Conservation (phyloP, 2,797 vertebrate species). For the Buceros bicornis region DNA sequence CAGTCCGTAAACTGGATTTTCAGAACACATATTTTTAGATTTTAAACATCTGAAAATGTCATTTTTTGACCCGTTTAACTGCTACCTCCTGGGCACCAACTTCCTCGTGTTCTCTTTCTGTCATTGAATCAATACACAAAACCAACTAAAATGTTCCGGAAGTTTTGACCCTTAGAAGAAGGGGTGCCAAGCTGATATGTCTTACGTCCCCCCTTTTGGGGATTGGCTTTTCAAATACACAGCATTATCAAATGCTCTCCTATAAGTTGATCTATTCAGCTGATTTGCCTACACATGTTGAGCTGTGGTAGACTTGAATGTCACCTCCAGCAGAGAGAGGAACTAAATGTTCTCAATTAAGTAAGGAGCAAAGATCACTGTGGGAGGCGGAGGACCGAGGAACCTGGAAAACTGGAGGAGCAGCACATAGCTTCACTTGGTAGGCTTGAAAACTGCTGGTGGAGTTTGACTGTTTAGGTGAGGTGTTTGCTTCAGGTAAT, state of each 20-base stretch:
- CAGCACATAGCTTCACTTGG: background rate
- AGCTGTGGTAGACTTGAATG: background rate
- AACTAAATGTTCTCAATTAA: background rate
- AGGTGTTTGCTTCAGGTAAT: background rate
- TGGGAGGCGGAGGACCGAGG: background rate
- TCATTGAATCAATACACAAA: background rate
- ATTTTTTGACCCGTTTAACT: background rate
- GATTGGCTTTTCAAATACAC: background rate
- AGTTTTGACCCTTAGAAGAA: background rate
- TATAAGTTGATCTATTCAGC: rapidly evolving
- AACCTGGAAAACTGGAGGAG: background rate
- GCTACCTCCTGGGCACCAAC: background rate
- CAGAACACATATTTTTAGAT: background rate
- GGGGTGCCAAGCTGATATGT: background rate
- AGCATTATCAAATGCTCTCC: background rate
- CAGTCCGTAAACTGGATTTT: background rate
- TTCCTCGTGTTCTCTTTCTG: background rate
- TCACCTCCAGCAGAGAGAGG: background rate
- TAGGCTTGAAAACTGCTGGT: background rate
- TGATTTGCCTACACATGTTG: background rate
- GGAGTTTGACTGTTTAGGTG: background rate
- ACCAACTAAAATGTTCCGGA: background rate
- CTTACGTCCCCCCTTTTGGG: background rate
- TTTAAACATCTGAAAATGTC: background rate
- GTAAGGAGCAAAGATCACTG: background rate